Base-by-base conservation (phyloP, 2,888 invertebrate species). In the Erannis defoliaria region DNA sequence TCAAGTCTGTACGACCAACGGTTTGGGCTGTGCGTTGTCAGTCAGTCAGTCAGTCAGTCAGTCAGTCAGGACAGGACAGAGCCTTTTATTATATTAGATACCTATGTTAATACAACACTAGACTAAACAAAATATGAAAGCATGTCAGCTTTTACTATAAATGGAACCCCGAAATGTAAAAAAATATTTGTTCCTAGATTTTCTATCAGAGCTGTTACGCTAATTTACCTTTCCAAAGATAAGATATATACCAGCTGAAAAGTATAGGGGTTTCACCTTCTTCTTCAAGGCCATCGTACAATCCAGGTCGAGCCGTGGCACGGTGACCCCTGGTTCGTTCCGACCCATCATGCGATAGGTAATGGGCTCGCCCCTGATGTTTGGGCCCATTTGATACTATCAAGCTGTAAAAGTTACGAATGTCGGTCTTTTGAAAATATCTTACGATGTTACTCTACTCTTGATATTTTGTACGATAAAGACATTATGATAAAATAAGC, bases 301-400 rank as follows among this genome's bases (percentile, higher is more conserved):
- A 38, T 58, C 29, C 16, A 45, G 59, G 59, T 59, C 48, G 48
- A 2, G 5, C 0, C 37, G 43, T 14, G 50, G 16, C 45, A 10
- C 31, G 26, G 51, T 43, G 58, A 58, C 59, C 57, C 51, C 29
- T 35, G 31, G 31, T 1, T 31, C 33, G 14, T 53, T 38, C 16
- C 38, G 18, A 10, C 53, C 59, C 46, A 40, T 53, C 53, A 23
- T 29, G 29, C 33, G 26, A 43, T 43, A 14, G 26, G 26, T 37
- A 37, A 35, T 38, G 26, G 45, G 33, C 23, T 26, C 3, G 49
- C n/a, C 48, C 42, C 40, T 49, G 56, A 16, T 49, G 23, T 56
- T 56, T 40, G 31, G 21, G 37, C 12, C 21, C 5, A 35, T 21
- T 21, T 23, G 21, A 37, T 26, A 18, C 29, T 40, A 23, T 16